A percentile compares a stretch with the other conserved stretches of the same genome.
Evolutionary conservation across 2,113 vertebrate genomes (phyloP).

Genomic region (Bambusicola thoracicus): DNA sequence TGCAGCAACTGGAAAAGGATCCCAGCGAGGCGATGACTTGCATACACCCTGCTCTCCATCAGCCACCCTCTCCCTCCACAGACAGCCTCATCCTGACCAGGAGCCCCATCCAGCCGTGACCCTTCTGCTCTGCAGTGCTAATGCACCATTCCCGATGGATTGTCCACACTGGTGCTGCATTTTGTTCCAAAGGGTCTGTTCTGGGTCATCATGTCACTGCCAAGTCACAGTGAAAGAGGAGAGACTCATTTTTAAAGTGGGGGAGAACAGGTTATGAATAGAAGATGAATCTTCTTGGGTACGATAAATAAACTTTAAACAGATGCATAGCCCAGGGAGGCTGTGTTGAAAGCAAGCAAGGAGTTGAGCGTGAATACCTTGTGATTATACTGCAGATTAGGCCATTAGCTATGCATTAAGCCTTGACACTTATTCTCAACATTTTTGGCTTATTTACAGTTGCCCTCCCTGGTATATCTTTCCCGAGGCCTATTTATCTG

Average conservation of each 20-base stretch:
- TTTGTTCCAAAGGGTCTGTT: not conserved
- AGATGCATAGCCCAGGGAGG: not conserved
- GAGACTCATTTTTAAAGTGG: not conserved
- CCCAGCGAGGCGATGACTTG: conserved; percentile 8
- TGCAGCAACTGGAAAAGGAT: conserved; percentile 37
- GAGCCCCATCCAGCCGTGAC: not conserved
- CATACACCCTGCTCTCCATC: not conserved
- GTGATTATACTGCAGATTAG: conserved; percentile 7
- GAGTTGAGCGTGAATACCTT: not conserved
- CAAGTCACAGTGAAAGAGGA: not conserved
- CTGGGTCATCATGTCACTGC: not conserved
- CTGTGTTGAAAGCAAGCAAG: not conserved
- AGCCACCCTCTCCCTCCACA: not conserved
- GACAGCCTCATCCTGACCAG: not conserved
- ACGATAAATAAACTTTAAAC: conserved; percentile 4
- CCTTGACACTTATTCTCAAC: not conserved
- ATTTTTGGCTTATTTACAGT: conserved; percentile 8
- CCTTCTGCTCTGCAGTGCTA: not conserved
- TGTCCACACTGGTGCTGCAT: not conserved
- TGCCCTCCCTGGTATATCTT: not conserved
- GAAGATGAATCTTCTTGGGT: not conserved
- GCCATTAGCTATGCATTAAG: conserved; percentile 6
- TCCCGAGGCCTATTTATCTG: not conserved
- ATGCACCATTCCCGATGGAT: not conserved
- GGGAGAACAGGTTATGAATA: not conserved